These are phyloP conservation scores for Micronisus gabar DNA, from an alignment of 2,113 vertebrate genomes.

Conservation along the genomic window DNA sequence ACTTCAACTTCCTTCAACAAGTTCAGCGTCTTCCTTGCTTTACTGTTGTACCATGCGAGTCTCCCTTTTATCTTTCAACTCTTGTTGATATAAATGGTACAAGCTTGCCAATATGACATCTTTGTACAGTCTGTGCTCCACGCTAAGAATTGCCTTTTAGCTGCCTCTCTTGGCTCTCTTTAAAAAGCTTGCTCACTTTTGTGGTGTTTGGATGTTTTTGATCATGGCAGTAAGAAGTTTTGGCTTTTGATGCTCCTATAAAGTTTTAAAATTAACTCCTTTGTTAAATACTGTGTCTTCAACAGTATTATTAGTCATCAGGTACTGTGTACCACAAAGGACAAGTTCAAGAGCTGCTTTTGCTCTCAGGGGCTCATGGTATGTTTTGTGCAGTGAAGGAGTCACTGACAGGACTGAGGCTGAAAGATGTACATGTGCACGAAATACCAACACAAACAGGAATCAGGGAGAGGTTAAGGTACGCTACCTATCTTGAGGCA, in stretches of 20 bases:
- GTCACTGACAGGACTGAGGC: neutral
- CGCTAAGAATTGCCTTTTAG: neutral
- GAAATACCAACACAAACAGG: neutral
- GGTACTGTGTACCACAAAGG: neutral
- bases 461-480: fast-evolving
- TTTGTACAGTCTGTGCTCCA: neutral
- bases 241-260: neutral
- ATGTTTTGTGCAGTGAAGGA: neutral
- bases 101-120: neutral
- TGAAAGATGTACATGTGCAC: neutral
- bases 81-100: neutral
- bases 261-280: neutral
- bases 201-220: neutral
- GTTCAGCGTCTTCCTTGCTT: neutral
- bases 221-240: neutral
- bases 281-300: neutral
- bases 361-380: neutral
- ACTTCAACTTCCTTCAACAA: neutral
- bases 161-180: neutral
- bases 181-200: neutral
- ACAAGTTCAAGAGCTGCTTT: neutral
- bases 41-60: neutral
- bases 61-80: neutral
- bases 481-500: neutral
- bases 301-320: neutral